Evolutionary conservation across 2,797 vertebrate genomes (phyloP).

Genomic region (Pipistrellus pipistrellus): DNA sequence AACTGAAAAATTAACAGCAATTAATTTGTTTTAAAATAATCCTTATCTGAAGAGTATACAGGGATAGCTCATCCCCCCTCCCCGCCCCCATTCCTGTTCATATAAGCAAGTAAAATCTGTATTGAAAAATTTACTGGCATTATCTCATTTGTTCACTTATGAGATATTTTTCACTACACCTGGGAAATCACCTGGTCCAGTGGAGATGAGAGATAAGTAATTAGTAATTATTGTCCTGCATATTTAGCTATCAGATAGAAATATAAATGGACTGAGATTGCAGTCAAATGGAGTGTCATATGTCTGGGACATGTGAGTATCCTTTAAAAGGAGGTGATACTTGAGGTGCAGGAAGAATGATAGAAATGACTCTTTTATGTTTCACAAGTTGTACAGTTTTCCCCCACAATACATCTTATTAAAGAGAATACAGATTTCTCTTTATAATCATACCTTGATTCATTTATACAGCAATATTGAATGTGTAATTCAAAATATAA

Average conservation of each 20-base stretch:
- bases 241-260: constrained; percentile 43
- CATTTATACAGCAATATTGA: background rate
- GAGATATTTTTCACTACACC: background rate
- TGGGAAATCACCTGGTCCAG: background rate
- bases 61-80: background rate
- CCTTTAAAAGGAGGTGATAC: background rate
- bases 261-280: background rate
- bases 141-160: constrained; percentile 9
- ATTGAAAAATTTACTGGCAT: background rate
- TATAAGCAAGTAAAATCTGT: background rate
- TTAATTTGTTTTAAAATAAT: background rate
- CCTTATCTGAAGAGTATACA: background rate
- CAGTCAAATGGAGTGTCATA: background rate
- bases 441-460: constrained; percentile 18
- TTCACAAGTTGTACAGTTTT: constrained; percentile 13
- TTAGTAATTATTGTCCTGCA: constrained; percentile 9
- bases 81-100: background rate
- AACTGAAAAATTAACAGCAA: background rate
- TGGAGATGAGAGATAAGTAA: background rate
- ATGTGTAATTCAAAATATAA: background rate
- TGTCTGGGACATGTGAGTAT: background rate
- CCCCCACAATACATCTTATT: background rate
- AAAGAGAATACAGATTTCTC: constrained; percentile 7
- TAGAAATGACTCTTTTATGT: background rate
- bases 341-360: background rate